Evolutionary conservation across 2,797 vertebrate species (phyloP).

Genomic region (Amazona finschi): DNA sequence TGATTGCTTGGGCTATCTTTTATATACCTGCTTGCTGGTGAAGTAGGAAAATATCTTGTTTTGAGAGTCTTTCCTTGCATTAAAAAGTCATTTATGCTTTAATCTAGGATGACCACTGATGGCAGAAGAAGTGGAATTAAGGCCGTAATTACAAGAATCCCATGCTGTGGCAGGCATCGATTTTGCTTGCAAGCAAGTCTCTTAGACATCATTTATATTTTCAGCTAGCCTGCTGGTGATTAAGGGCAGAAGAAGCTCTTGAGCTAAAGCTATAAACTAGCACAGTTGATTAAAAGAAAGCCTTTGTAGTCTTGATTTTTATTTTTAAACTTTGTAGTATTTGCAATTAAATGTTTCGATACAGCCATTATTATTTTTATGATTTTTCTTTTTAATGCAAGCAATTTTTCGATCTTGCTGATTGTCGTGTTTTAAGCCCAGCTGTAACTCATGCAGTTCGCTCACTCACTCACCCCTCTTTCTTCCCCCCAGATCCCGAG

Average conservation of each 20-base stretch:
- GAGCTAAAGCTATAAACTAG: not conserved
- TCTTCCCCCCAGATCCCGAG: too few species aligned
- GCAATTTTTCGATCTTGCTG: not conserved
- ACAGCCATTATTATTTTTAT: not conserved
- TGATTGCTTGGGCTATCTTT: not conserved
- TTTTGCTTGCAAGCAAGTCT: not conserved
- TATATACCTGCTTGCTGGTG: not conserved
- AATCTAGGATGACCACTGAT: not conserved
- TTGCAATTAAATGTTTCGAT: not conserved
- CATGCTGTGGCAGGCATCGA: not conserved
- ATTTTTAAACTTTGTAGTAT: not conserved
- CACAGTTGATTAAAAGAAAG: not conserved
- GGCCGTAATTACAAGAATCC: not conserved
- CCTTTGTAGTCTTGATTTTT: not conserved
- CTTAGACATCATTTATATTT: not conserved
- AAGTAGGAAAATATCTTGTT: not conserved
- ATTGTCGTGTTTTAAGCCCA: too few species aligned
- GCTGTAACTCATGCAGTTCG: too few species aligned
- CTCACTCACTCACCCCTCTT: too few species aligned
- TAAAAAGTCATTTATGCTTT: conserved; percentile 4
- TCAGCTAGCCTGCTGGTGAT: not conserved
- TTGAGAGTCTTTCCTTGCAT: not conserved
- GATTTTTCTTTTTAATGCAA: not conserved
- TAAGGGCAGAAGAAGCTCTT: not conserved
- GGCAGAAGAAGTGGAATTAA: not conserved